phyloP scores from a whole-genome alignment of 2,888 invertebrate genomes.

The Colletes collaris region DNA sequence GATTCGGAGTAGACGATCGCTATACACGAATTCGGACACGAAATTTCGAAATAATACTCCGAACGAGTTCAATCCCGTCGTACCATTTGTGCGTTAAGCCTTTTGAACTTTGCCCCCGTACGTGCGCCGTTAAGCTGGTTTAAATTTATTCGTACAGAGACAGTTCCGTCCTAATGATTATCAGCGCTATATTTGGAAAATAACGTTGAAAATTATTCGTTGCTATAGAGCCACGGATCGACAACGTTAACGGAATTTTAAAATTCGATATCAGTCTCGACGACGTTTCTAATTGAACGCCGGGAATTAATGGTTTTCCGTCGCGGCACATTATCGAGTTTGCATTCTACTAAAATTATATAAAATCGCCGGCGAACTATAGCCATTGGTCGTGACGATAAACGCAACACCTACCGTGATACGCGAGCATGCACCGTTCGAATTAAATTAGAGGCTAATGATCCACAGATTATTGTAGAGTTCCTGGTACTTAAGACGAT shows the following conservation, averaged over 20 bases:
- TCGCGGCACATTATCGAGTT: slow-evolving; percentile 49
- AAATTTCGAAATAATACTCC: no score
- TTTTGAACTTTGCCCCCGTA: not conserved
- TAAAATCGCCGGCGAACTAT: slow-evolving; percentile 36
- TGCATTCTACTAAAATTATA: slow-evolving; percentile 46
- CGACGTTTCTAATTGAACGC: slow-evolving; percentile 35
- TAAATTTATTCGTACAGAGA: not conserved
- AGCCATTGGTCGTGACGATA: slow-evolving; percentile 33
- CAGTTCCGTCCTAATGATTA: not conserved
- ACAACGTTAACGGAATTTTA: not conserved
- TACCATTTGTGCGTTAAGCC: not conserved
- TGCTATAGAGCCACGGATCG: no score
- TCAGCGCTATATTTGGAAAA: not conserved
- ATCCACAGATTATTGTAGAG: slow-evolving; percentile 46
- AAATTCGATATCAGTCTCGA: slow-evolving; percentile 5
- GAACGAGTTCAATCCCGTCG: not conserved
- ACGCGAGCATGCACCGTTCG: slow-evolving; percentile 32
- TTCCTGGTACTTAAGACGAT: slow-evolving; percentile 26
- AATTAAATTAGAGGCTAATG: slow-evolving; percentile 52
- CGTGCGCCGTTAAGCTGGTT: not conserved
- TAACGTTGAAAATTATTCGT: no score
- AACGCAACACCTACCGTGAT: slow-evolving; percentile 47
- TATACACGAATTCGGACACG: not conserved
- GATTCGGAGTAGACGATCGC: no score
- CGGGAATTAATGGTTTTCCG: slow-evolving; percentile 32